Evolutionary conservation across 2,888 invertebrate species (phyloP).

Genomic region (Drosophila conformis): DNA sequence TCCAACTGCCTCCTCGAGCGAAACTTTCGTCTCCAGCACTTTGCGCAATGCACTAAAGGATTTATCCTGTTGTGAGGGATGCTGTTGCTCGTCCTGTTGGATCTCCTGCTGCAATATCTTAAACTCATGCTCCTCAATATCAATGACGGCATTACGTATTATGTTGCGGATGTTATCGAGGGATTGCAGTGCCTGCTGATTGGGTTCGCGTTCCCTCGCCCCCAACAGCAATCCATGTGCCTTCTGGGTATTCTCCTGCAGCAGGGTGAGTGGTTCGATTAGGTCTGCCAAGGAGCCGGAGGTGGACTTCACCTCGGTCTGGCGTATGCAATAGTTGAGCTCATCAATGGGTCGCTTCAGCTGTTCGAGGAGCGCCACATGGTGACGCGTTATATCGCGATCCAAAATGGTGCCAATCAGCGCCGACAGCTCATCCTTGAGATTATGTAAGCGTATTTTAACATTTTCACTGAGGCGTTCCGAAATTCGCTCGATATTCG

Average conservation of each 20-base stretch:
- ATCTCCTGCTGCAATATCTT: conserved; percentile 82
- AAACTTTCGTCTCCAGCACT: conserved; percentile 79
- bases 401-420: conserved; percentile 87
- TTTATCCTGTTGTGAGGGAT: conserved; percentile 73
- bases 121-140: conserved; percentile 83
- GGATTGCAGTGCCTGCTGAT: conserved; percentile 73
- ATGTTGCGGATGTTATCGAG: conserved; percentile 78
- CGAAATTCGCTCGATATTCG: conserved; percentile 82
- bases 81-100: conserved; percentile 77
- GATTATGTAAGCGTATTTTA: conserved; percentile 82
- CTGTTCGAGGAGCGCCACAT: conserved; percentile 85
- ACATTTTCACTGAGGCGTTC: conserved; percentile 73
- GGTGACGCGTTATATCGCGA: conserved; percentile 81
- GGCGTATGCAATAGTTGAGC: conserved; percentile 85
- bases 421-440: conserved; percentile 86
- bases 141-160: conserved; percentile 79
- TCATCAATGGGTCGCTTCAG: conserved; percentile 86
- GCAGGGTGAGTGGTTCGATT: conserved; percentile 82
- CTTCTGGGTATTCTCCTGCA: conserved; percentile 82
- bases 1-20: conserved; percentile 79
- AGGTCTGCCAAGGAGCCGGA: conserved; percentile 83
- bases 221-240: conserved; percentile 80
- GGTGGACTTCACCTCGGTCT: conserved; percentile 84
- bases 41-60: conserved; percentile 78
- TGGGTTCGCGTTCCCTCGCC: conserved; percentile 60